Base-by-base conservation (phyloP, 37 sponge, comb jelly and placozoan species). In the Diacarnus erythraeanus region DNA sequence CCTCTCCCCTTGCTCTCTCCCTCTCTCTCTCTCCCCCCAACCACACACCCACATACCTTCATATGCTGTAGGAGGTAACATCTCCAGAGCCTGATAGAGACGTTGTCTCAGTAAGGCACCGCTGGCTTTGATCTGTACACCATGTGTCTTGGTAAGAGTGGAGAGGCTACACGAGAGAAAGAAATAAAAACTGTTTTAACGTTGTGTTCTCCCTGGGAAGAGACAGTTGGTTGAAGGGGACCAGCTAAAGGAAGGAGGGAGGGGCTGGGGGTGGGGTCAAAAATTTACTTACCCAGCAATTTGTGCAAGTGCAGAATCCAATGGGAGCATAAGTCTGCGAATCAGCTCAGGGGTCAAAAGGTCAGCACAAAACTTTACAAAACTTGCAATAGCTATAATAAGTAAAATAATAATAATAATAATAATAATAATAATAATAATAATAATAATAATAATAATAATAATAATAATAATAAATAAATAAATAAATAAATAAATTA, bases 301-400 rank as follows among this genome's bases (percentile, higher is more conserved):
- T 84, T 89, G 83, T 44, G 96, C 92, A 8, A 95, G 86, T 21
- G 95, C 92, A 3, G 89, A 91, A 42, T 98, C 94, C 29, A 93
- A 64, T 4, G 92, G 91, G 26, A 92, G 72, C 86, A 94, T 80
- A 9, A 98, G 76, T 17, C 91, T 83, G 58, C 83, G 74, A 27
- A 78, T 72, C 35, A 99, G 42, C 38, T 89, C 90, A 54, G 97
- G 93, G 27, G 90, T 79, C 39, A 94, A 72, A 34, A 99, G 77
- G 64, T 94, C 94, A 36, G 31, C 71, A 78, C 99, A 99, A 65
- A 82, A 92, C 41, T 51, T 43, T 60, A 99, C 65, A 42, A 99
- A 91, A 71, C 86, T 86, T 57, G 57, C 47, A 68, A 99, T 89
- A 31, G 86, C 94, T 89, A 69, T 20, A 64, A 38, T 20, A 3